These are phyloP conservation scores for Pyrrhura leucotis DNA, from an alignment of 2,797 vertebrate genomes.

Conservation along the genomic window DNA sequence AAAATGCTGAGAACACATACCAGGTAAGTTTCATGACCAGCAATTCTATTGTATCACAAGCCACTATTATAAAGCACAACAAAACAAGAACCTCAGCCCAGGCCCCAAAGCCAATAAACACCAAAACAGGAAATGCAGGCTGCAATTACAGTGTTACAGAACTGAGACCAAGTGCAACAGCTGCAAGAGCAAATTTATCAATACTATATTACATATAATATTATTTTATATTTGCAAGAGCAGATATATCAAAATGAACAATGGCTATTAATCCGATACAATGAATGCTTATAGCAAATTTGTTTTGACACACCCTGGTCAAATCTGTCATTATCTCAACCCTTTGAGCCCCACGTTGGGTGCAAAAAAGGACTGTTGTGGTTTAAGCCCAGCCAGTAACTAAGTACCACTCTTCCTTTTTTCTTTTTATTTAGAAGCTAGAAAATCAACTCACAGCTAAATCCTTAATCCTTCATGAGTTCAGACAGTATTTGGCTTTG, in stretches of 20 bases:
- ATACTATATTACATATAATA: too few species aligned
- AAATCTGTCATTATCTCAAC: neutral
- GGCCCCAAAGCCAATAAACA: neutral
- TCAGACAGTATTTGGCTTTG: slow-evolving; percentile 54
- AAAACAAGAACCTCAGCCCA: neutral
- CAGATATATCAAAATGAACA: neutral
- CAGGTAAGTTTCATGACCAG: neutral
- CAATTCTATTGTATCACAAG: neutral
- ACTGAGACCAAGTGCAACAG: neutral
- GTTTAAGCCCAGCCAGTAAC: neutral
- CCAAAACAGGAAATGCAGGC: neutral
- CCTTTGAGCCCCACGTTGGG: neutral
- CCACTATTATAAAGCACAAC: neutral
- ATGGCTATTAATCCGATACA: neutral
- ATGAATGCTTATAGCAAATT: neutral
- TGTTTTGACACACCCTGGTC: neutral
- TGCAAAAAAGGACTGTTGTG: neutral
- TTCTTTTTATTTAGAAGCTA: slow-evolving; percentile 72
- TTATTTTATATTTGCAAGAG: neutral
- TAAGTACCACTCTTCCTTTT: neutral
- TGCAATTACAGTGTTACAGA: neutral
- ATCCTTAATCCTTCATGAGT: slow-evolving; percentile 71
- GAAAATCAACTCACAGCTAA: slow-evolving; percentile 78
- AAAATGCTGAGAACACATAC: neutral
- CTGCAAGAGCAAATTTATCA: neutral